Base-by-base conservation (phyloP, 53 echinoderm and acorn worm genomes). In the Luidia sarsii region DNA sequence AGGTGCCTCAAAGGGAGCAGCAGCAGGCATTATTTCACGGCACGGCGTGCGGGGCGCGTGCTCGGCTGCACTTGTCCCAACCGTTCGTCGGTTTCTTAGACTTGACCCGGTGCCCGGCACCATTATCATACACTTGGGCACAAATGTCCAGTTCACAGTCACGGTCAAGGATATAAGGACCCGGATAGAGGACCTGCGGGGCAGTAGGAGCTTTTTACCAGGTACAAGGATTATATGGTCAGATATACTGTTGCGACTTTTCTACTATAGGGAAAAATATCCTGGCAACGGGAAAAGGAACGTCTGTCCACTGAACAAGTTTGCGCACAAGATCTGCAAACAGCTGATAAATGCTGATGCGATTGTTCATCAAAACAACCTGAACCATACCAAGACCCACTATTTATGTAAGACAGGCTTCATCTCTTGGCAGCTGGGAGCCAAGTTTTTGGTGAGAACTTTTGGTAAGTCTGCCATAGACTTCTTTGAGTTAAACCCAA, bases 121-220 rank as follows among this genome's bases (percentile, higher is more conserved):
- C 21, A 48, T 80, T 19, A 50, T 80, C 33, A 20, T 65, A 14
- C 80, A 80, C 51, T 7, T 80, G 7, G 80, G 80, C 23, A 49
- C 50, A 10, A 65, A 65, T 65, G 65, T 65, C 29, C 15, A 65
- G 20, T 80, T 80, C 27, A 19, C 9, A 10, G 29, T 57, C 3
- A 15, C 28, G 2, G 8, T 48, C 7, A 22, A 38, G 7, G 33
- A 49, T 0, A 49, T 50, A 9, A 48, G 80, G 39, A 13, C 14
- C 7, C 16, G 52, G 20, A 20, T 80, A 18, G 39, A 34, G 21
- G 65, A 50, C 4, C 22, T 65, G 1, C 8, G 7, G 7, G n/a
- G 13, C 13, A 16, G 32, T 7, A 28, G 65, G 45, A 23, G 65
- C 7, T 31, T 29, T 7, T 34, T 80, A 8, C 80, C 80, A 7